Evolutionary conservation across 2,797 vertebrate species (phyloP).

Genomic region (Lacerta viridis): DNA sequence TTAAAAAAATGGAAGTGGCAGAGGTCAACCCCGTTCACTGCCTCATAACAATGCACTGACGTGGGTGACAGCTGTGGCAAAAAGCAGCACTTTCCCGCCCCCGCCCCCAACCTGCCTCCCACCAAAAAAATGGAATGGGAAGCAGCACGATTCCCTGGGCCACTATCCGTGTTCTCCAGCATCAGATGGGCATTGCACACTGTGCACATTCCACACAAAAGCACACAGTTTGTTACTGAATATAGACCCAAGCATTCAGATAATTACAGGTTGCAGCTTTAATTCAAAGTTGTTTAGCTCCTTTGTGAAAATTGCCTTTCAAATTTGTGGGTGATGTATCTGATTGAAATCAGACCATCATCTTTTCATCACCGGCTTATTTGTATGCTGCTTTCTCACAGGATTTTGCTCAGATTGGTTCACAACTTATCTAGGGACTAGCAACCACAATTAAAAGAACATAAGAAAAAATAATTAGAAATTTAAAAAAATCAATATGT

Average conservation of each 20-base stretch:
- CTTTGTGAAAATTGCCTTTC: constrained; percentile 10
- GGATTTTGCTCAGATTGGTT: not conserved
- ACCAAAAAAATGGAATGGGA: not conserved
- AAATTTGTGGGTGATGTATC: not conserved
- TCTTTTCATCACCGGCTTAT: not conserved
- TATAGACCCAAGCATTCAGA: not conserved
- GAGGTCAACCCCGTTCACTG: not conserved
- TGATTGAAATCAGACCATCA: not conserved
- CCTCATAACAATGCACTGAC: not conserved
- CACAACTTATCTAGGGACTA: not conserved
- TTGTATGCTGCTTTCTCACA: not conserved
- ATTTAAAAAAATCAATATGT: not conserved
- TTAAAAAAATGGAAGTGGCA: not conserved
- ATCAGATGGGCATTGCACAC: not conserved
- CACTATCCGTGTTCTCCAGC: not conserved
- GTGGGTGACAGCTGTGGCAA: not conserved
- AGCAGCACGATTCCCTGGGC: not conserved
- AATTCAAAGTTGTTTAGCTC: not conserved
- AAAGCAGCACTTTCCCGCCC: not conserved
- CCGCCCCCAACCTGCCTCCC: not conserved
- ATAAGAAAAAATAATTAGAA: not conserved
- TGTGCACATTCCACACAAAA: not conserved
- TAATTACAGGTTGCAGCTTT: constrained; percentile 1
- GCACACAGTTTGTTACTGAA: not conserved
- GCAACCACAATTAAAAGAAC: not conserved